phyloP scores from a whole-genome alignment of 2,113 vertebrate genomes.

The Panthera leo region DNA sequence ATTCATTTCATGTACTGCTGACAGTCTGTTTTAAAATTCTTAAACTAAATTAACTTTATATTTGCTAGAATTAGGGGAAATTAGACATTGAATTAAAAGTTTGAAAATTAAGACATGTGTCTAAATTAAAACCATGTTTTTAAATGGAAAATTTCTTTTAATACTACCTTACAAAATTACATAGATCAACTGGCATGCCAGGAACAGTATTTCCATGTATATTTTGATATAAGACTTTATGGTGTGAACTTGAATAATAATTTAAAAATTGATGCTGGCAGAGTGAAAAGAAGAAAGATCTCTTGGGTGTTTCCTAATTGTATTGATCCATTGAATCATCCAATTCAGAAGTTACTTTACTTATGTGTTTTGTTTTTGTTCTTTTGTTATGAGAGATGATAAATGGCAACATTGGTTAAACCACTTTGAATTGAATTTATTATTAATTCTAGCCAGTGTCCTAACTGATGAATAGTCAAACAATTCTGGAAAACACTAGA shows the following conservation, averaged over 20 bases:
- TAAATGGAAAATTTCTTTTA: neutral
- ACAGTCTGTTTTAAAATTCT: slow-evolving; percentile 28
- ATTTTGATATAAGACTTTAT: slow-evolving; percentile 17
- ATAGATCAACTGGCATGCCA: neutral
- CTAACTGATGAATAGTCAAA: neutral
- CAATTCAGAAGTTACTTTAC: neutral
- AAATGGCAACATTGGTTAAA: neutral
- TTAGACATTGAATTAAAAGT: neutral
- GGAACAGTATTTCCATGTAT: neutral
- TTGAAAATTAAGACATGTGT: neutral
- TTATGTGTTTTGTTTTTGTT: neutral
- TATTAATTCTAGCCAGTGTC: neutral
- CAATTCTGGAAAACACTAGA: neutral
- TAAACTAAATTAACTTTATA: slow-evolving; percentile 50
- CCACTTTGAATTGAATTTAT: neutral
- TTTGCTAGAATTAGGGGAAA: slow-evolving; percentile 19
- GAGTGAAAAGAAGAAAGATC: neutral
- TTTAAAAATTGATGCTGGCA: neutral
- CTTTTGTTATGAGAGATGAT: neutral
- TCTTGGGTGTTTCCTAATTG: neutral
- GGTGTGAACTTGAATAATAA: neutral
- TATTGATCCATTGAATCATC: neutral
- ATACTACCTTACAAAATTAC: neutral
- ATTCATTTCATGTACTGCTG: slow-evolving; percentile 40
- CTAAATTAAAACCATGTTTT: neutral